Conservation (phyloP, 1,140 invertebrate genomes). For the Papilio dardanus region DNA sequence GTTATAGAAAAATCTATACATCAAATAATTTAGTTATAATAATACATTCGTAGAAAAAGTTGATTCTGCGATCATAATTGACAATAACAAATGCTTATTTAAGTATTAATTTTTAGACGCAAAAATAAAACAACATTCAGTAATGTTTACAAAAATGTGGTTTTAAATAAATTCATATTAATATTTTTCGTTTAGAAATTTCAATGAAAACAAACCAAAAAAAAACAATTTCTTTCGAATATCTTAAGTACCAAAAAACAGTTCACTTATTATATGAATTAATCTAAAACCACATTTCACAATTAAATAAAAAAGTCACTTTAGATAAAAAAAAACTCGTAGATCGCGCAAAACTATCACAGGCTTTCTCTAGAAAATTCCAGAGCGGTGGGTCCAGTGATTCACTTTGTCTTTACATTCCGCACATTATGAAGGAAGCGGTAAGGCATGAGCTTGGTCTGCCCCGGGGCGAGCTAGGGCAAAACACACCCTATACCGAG, state of each 20-base stretch:
- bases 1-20: background rate
- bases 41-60: background rate
- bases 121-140: background rate
- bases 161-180: constrained; percentile 1
- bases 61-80: constrained; percentile 11
- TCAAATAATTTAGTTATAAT: background rate
- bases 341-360: constrained; percentile 31
- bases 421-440: constrained; percentile 37
- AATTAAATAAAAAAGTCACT: background rate
- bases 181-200: background rate
- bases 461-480: constrained; percentile 43
- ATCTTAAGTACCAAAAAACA: constrained; percentile 4
- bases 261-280: background rate
- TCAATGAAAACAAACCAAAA: background rate
- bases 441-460: constrained; percentile 68
- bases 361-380: constrained; percentile 28
- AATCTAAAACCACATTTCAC: constrained; percentile 2
- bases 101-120: background rate
- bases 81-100: constrained; percentile 12
- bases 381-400: constrained; percentile 37
- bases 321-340: constrained; percentile 12
- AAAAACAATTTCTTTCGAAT: background rate
- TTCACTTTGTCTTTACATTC: constrained; percentile 20
- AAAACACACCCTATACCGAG: constrained; percentile 43
- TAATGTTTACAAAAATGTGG: background rate